Base-by-base conservation (phyloP, 35 echinoderm and acorn worm species). In the Diadema setosum region DNA sequence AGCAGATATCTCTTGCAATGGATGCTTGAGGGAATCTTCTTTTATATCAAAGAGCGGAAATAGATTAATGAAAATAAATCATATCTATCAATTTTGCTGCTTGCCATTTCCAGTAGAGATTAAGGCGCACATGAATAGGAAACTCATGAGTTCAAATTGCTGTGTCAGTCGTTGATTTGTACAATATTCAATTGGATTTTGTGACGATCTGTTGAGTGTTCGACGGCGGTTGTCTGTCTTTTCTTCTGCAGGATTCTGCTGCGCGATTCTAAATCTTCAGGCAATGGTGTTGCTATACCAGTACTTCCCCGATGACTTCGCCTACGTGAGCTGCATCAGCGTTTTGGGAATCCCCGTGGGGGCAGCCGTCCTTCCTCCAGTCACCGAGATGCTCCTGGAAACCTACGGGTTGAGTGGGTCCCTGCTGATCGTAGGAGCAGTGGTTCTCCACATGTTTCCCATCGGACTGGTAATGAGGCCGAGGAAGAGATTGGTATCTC, bases 191-290 rank as follows among this genome's bases (percentile, higher is more conserved):
- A n/a, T n/a, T n/a, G n/a, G n/a, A n/a, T n/a, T n/a, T n/a, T n/a
- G n/a, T n/a, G n/a, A n/a, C n/a, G n/a, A n/a, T n/a, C n/a, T n/a
- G n/a, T n/a, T n/a, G n/a, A n/a, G n/a, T n/a, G n/a, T n/a, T n/a
- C n/a, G n/a, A n/a, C n/a, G n/a, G n/a, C n/a, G n/a, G n/a, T n/a
- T n/a, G n/a, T n/a, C n/a, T n/a, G n/a, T n/a, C n/a, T n/a, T n/a
- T n/a, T n/a, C n/a, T n/a, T n/a, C n/a, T n/a, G 25, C 40, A 78
- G 73, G 73, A 32, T 44, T 78, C 8, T 78, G 73, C 40, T 78
- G 73, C n/a, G 29, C 73, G 35, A 41, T 78, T 44, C 12, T 78
- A 78, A 78, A 78, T 78, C 73, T 78, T 42, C 73, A 78, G 44
- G 73, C 73, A 0, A 26, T 78, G 24, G 73, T 78, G 2, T 41